Evolutionary conservation across 1,140 invertebrate genomes (phyloP), one percentile per base, ranked within the genome.

Genomic region (Drosophila takahashii): DNA sequence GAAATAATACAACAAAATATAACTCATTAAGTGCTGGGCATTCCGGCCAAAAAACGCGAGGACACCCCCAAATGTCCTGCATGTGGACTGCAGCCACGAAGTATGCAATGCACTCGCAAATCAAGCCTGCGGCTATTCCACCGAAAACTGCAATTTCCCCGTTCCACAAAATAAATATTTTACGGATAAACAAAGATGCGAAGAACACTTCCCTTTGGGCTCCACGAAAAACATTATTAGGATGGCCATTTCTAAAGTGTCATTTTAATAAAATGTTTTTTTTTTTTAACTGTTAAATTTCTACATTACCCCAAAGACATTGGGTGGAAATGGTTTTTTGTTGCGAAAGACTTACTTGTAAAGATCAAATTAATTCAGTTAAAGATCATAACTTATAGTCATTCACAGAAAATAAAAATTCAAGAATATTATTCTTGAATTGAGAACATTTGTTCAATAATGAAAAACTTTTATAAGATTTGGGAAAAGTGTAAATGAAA

Each of bases 101-200:
- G 74, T 84, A 86, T 90, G 90, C 90, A 72, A 79, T 90, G 90
- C 90, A 90, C 76, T 91, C 85, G 73, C 90, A 90, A 91, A 91
- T 91, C 71, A 86, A 85, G 86, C 72, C 76, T 75, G 69, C 67
- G 90, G 90, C 67, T 39, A 56, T 67, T 52, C 53, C 79, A 69
- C 79, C 53, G 64, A 79, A 86, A 87, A 89, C 42, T 86, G 81
- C 81, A 86, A 70, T 81, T 42, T 66, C 13, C 72, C 48, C 29
- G 18, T 32, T 48, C 45, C 44, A 34, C 18, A 48, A 57, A 71
- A 56, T 44, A 47, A 67, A 59, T 45, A 41, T 45, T 53, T 48
- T 27, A 41, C 13, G 13, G 34, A 39, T 60, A 41, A 61, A 52
- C 27, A 64, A 59, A 64, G 41, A 62, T 56, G 45, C 27, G 41